Conservation (phyloP, 2,888 invertebrate species). For the Diogma glabrata region DNA sequence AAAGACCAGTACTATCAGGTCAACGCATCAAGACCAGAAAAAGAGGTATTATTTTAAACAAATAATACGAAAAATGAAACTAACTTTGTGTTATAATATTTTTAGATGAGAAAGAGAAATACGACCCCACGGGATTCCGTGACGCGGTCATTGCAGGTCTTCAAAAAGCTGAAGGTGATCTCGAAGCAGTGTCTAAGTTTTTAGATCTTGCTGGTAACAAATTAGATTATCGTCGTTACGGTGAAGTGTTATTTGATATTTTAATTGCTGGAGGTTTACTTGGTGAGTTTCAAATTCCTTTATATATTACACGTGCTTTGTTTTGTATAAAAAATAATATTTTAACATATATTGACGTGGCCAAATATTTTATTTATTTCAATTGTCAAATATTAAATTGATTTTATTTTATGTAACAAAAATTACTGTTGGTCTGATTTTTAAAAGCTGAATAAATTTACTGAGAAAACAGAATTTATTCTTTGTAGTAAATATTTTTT, state of each 20-base stretch:
- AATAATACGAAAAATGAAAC: background rate
- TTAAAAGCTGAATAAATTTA: no score
- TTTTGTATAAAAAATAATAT: background rate
- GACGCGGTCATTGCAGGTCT: constrained; percentile 92
- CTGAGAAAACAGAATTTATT: no score
- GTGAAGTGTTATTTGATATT: constrained; percentile 94
- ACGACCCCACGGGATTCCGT: constrained; percentile 96
- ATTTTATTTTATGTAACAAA: no score
- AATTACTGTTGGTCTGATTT: no score
- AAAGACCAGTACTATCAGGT: constrained; percentile 99
- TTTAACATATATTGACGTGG: no score
- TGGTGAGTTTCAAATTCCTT: constrained; percentile 43
- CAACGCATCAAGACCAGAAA: constrained; percentile 99
- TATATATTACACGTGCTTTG: constrained; percentile 12
- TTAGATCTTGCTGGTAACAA: constrained; percentile 91
- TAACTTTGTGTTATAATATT: constrained; percentile 18
- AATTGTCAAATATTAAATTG: no score
- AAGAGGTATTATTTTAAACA: constrained; percentile 63
- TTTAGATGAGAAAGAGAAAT: constrained; percentile 99
- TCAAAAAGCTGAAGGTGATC: constrained; percentile 87
- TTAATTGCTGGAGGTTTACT: constrained; percentile 94
- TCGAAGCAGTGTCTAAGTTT: constrained; percentile 92
- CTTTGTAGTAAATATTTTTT: no score
- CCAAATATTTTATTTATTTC: no score
- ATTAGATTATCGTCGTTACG: constrained; percentile 95